Evolutionary conservation across 2,888 invertebrate species (phyloP), one percentile per base, ranked within the genome.

Genomic region (Nomada ferruginata): DNA sequence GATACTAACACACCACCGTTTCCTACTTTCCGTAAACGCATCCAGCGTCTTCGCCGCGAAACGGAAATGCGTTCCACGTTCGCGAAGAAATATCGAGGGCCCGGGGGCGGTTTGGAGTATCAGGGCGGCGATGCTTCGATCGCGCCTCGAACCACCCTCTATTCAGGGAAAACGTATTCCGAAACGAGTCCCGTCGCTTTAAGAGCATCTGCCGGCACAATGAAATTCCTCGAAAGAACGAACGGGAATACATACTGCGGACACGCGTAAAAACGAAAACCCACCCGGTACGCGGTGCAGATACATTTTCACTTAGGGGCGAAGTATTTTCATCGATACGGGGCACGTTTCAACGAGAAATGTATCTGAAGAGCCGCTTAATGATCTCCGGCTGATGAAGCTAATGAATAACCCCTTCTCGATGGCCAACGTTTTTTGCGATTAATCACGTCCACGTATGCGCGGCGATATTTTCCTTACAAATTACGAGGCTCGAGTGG

Each of bases 181-280:
- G 60, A 47, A 70, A 73, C 82, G 82, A 70, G 72, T 82, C 64
- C 66, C 10, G 2, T 60, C 44, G 69, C 63, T 83, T 77, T 83
- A 77, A 82, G 79, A 84, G 83, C 83, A 73, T 83, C 80, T 85
- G 71, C 80, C 66, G 65, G 76, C 70, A 68, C 76, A 80, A 80
- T 74, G 57, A 73, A 83, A 87, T 83, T 85, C 87, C 80, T 72
- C 78, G 65, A 65, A 36, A 72, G 80, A 76, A 73, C 72, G 71
- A 73, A 71, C 78, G 61, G 60, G 72, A 66, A 85, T 87, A 79
- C 61, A 50, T 61, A 20, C 11, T 23, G 15, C 2, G 20, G 44
- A 44, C 2, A 4, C 42, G 23, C 1, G 65, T 66, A 65, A 81
- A 86, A 85, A 63, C 18, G 53, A 10, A 11, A 7, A 26, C 2